These are phyloP conservation scores for Odontomachus brunneus DNA, from an alignment of 1,140 invertebrate species.

Conservation along the genomic window DNA sequence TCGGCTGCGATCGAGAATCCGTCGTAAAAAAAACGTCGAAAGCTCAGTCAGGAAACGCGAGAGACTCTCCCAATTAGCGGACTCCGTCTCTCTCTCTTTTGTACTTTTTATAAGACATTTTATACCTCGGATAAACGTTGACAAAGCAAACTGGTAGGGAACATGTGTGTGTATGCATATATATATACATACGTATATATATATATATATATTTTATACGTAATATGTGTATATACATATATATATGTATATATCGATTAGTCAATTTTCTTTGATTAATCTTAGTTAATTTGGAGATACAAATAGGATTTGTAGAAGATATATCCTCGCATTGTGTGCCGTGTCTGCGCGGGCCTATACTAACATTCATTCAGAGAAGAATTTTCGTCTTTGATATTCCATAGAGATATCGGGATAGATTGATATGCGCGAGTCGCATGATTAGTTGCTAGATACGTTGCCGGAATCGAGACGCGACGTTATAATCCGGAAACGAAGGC, in stretches of 20 bases:
- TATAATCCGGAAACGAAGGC: neutral
- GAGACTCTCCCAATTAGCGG: neutral
- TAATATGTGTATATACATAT: no score
- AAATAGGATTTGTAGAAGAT: neutral
- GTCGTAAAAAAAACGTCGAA: neutral
- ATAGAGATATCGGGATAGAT: no score
- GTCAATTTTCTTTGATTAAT: neutral
- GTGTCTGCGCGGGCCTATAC: neutral
- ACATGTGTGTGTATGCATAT: no score
- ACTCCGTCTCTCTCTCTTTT: neutral
- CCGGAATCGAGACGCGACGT: neutral
- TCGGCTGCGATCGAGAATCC: neutral
- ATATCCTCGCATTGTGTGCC: neutral
- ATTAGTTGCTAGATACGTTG: neutral
- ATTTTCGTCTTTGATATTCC: no score
- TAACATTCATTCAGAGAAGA: neutral
- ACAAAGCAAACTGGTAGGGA: no score
- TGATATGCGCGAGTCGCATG: neutral
- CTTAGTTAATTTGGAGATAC: neutral
- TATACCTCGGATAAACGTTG: neutral
- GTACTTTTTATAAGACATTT: slow-evolving; percentile 23
- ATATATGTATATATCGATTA: neutral
- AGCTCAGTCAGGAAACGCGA: neutral
- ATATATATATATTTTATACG: neutral
- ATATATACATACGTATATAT: no score